A percentile compares a stretch with the other conserved stretches of the same genome.
These are phyloP conservation scores for Spea hammondii DNA, from an alignment of 2,797 vertebrate genomes.

Conservation along the genomic window DNA sequence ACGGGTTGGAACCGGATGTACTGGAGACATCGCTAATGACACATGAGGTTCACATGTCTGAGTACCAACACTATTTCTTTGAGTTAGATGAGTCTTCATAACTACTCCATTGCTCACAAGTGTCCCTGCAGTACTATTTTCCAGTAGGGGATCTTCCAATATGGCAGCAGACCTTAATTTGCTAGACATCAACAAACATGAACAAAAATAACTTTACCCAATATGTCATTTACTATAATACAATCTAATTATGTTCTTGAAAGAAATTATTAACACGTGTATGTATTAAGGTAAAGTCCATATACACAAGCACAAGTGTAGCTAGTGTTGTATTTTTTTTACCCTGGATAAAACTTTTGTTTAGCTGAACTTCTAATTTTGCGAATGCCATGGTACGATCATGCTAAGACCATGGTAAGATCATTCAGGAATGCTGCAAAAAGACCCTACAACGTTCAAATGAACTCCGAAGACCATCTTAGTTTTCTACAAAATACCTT, in stretches of 20 bases:
- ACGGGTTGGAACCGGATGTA: not conserved
- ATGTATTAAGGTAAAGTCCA: too few species aligned
- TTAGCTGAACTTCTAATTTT: too few species aligned
- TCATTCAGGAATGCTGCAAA: too few species aligned
- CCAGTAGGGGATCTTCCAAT: not conserved
- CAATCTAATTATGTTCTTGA: not conserved
- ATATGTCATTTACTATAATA: not conserved
- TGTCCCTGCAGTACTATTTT: constrained; percentile 15
- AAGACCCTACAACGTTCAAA: too few species aligned
- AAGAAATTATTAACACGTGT: too few species aligned
- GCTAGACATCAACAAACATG: constrained; percentile 14
- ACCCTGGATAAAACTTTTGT: too few species aligned
- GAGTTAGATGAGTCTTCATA: not conserved
- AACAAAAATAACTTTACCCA: not conserved
- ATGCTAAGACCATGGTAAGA: too few species aligned
- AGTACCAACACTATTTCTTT: constrained; percentile 48
- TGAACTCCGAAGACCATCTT: too few species aligned
- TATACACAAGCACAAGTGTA: too few species aligned
- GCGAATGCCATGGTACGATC: too few species aligned
- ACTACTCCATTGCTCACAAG: constrained; percentile 2
- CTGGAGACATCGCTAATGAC: not conserved
- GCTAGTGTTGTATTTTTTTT: too few species aligned
- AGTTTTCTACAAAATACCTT: too few species aligned
- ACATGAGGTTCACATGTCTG: constrained; percentile 53
- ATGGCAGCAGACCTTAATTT: constrained; percentile 51